phyloP scores from a whole-genome alignment of 1,140 invertebrate genomes.

The Drosophila arizonae region DNA sequence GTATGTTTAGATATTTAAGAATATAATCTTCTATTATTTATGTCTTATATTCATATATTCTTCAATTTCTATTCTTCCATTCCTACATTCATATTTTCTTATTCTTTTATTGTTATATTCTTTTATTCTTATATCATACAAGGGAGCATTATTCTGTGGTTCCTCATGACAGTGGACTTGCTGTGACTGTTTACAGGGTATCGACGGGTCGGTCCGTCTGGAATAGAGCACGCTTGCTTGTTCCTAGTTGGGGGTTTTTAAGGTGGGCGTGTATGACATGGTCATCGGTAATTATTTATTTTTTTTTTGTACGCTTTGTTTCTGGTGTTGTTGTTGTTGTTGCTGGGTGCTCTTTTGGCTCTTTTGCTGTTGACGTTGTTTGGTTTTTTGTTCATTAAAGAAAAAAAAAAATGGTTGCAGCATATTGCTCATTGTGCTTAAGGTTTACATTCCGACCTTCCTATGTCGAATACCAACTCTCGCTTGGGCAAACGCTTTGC shows the following conservation, averaged over 20 bases:
- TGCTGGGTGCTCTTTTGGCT: slow-evolving; percentile 5
- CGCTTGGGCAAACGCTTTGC: not conserved
- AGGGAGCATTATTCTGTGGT: not conserved
- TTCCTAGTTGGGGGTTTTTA: slow-evolving; percentile 34
- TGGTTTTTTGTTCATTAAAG: slow-evolving; percentile 47
- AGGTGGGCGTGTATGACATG: slow-evolving; percentile 68
- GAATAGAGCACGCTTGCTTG: not conserved
- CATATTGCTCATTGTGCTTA: slow-evolving; percentile 44
- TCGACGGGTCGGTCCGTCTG: not conserved
- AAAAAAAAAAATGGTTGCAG: slow-evolving; percentile 53
- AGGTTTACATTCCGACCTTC: slow-evolving; percentile 4
- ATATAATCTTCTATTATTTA: too few relatives aligned
- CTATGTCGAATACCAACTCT: not conserved
- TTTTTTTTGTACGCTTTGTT: slow-evolving; percentile 53
- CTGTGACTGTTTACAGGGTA: not conserved
- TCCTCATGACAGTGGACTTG: too few relatives aligned
- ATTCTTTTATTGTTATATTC: not conserved
- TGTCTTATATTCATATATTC: too few relatives aligned
- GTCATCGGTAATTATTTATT: slow-evolving; percentile 77
- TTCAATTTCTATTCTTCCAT: too few relatives aligned
- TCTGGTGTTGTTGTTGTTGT: slow-evolving; percentile 8
- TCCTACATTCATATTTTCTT: too few relatives aligned
- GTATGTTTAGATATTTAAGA: too few relatives aligned
- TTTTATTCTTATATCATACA: slow-evolving; percentile 21
- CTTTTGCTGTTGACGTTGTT: slow-evolving; percentile 14